Conservation (phyloP, 2,113 vertebrate species). For the Microtus montanus region DNA sequence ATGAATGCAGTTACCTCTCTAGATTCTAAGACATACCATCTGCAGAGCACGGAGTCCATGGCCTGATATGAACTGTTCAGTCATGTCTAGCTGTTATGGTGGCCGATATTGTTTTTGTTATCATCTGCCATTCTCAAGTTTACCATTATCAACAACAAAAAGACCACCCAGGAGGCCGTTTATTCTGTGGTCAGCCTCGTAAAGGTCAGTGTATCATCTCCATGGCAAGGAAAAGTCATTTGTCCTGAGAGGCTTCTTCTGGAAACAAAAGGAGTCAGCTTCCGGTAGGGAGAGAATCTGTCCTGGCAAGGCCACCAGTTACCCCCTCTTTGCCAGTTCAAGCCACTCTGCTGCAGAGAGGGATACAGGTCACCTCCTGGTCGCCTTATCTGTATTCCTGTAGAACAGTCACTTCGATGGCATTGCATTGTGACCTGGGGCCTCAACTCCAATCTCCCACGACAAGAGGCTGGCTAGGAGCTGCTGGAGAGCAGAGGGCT, state of each 20-base stretch:
- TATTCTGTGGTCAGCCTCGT: conserved; percentile 3
- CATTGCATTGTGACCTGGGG: conserved; percentile 44
- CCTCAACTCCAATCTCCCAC: conserved; percentile 82
- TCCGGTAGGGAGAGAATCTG: neutral
- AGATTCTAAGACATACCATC: neutral
- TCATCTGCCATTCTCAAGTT: conserved; percentile 10
- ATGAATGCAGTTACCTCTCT: neutral
- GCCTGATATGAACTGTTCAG: neutral
- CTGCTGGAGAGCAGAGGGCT: conserved; percentile 78
- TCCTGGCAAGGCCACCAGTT: conserved; percentile 57
- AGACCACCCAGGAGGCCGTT: conserved; percentile 42
- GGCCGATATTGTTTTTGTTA: neutral
- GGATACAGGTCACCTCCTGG: conserved; percentile 78
- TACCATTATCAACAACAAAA: conserved; percentile 7
- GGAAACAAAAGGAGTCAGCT: neutral
- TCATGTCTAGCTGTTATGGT: neutral
- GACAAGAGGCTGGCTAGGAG: conserved; percentile 64
- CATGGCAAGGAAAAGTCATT: neutral
- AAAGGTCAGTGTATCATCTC: conserved; percentile 7
- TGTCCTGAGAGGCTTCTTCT: neutral
- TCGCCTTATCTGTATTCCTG: conserved; percentile 81
- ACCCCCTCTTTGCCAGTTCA: conserved; percentile 52
- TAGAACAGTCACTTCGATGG: neutral
- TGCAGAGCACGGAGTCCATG: neutral
- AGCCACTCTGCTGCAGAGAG: neutral